Percentiles rank a stretch among this genome's conserved stretches.
Evolutionary conservation across 1,140 invertebrate genomes (phyloP).

Genomic region (Pseudomyrmex gracilis): DNA sequence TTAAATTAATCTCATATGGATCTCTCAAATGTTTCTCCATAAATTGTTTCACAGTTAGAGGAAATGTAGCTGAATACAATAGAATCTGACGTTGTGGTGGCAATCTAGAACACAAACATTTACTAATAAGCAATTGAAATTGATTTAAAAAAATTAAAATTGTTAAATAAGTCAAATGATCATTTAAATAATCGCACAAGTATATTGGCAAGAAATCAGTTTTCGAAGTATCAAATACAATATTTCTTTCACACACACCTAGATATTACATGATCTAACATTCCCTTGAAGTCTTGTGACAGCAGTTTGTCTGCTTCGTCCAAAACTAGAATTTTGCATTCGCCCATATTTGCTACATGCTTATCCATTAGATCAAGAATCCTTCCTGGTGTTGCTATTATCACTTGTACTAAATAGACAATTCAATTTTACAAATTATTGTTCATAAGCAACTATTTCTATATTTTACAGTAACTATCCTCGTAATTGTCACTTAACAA

Average conservation of each 20-base stretch:
- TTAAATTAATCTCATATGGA: conserved; percentile 99
- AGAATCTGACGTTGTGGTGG: conserved; percentile 98
- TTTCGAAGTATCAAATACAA: not conserved
- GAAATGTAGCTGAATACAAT: conserved; percentile 99
- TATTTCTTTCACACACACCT: conserved; percentile 84
- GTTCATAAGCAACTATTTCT: not conserved
- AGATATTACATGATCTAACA: conserved; percentile 98
- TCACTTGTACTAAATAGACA: conserved; percentile 94
- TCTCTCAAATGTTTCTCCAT: conserved; percentile 98
- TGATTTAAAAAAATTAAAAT: not conserved
- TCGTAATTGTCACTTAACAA: too few relatives aligned
- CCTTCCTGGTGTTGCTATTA: conserved; percentile 99
- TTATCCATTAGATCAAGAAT: conserved; percentile 99
- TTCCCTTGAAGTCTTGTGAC: conserved; percentile 99
- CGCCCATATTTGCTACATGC: conserved; percentile 97
- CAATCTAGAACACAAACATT: conserved; percentile 86
- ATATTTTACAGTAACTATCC: conserved; percentile 76
- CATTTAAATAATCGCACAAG: not conserved
- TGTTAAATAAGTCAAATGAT: not conserved
- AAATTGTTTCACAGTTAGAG: conserved; percentile 99
- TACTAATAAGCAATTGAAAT: not conserved
- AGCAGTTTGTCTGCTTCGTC: conserved; percentile 99
- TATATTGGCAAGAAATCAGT: too few relatives aligned
- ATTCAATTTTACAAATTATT: too few relatives aligned
- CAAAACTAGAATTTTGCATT: conserved; percentile 98